phyloP scores from a whole-genome alignment of 2,113 vertebrate genomes.

The Chlamydotis undulata region DNA sequence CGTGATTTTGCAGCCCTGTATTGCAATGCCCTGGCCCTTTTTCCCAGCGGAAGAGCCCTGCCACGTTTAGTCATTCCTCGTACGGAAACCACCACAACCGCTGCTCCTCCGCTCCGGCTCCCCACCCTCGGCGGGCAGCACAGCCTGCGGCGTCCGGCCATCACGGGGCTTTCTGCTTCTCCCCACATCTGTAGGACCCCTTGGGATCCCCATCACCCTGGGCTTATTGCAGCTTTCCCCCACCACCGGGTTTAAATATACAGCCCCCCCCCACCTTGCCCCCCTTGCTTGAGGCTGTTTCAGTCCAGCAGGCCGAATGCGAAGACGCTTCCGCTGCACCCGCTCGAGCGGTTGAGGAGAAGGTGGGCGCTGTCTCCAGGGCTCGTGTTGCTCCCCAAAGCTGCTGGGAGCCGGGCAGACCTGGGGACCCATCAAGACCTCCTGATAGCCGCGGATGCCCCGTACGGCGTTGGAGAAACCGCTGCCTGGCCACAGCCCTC shows the following conservation, averaged over 20 bases:
- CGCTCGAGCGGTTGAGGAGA: neutral
- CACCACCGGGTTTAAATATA: neutral
- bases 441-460: accelerated
- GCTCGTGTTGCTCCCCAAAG: neutral
- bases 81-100: neutral
- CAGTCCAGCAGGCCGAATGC: neutral
- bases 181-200: neutral
- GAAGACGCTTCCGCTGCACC: neutral
- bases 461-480: accelerated
- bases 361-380: neutral
- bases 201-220: neutral
- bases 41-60: neutral
- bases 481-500: neutral
- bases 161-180: neutral
- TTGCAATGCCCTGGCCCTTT: neutral
- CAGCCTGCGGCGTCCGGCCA: accelerated
- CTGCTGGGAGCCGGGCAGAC: neutral
- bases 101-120: neutral
- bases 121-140: neutral
- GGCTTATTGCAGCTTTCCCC: neutral
- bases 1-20: neutral
- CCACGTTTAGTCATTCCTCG: neutral
- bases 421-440: neutral
- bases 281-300: neutral
- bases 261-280: accelerated